Evolutionary conservation across 2,888 invertebrate genomes (phyloP), one percentile per base, ranked within the genome.

Genomic region (Germaria angustata): DNA sequence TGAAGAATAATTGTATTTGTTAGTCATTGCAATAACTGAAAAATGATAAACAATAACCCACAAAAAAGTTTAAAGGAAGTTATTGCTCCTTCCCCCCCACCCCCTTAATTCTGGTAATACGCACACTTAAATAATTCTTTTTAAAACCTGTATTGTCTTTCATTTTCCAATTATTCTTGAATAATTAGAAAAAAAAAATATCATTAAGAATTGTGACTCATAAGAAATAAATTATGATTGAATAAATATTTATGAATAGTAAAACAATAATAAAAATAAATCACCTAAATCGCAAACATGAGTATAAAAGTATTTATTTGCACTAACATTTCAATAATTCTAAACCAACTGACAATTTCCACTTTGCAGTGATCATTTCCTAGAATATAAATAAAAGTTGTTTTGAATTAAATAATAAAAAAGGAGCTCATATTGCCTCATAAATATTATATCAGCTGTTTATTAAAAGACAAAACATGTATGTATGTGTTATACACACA

Each of bases 361-460:
- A 41, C 22, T 46, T 13, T 51, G 0, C 53, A 15, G 7, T n/a
- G 24, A 22, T 17, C 15, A 49, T 39, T 76, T 59, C 41, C 22
- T 15, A 41, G 66, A 68, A 61, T 49, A 44, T 22, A 55, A 65
- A 65, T 9, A 65, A 32, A 44, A 73, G 20, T 53, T 46, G 22
- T 55, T 39, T 36, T 57, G 13, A 76, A 66, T 28, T 28, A 3
- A 28, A 20, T 66, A 49, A 2, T 20, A 71, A 15, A 8, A 13
- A 66, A 55, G 46, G 55, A 44, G 65, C 57, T n/a, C n/a, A n/a
- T n/a, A n/a, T n/a, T n/a, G n/a, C n/a, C n/a, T n/a, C n/a, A n/a
- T n/a, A n/a, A n/a, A n/a, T n/a, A n/a, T n/a, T 57, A 75, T 59
- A n/a, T 72, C 49, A 59, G 22, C 34, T 59, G 2, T 9, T 17